These are phyloP conservation scores for Mormoops blainvillei DNA, from an alignment of 2,113 vertebrate species.

Conservation along the genomic window DNA sequence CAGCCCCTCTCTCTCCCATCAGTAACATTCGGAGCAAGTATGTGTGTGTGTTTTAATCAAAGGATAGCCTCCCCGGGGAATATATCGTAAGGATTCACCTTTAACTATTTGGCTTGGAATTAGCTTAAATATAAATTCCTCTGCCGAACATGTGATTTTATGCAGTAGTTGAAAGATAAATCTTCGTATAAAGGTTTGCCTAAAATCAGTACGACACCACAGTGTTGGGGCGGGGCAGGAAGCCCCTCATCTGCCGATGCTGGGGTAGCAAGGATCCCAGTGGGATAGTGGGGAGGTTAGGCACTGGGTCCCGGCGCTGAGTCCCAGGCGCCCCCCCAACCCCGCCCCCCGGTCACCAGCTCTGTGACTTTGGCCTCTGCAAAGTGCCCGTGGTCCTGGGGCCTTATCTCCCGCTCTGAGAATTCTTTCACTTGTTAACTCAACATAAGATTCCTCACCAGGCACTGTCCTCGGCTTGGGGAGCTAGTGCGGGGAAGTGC, in stretches of 20 bases:
- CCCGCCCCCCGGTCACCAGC: background rate
- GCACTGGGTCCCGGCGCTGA: too few relatives aligned
- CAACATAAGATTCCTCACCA: rapidly evolving
- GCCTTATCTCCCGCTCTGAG: rapidly evolving
- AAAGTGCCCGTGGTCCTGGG: rapidly evolving
- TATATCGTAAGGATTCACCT: background rate
- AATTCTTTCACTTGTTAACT: rapidly evolving
- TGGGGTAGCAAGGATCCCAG: background rate
- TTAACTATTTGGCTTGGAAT: background rate
- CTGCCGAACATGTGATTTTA: background rate
- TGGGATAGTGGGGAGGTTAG: rapidly evolving
- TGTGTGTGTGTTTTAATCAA: background rate
- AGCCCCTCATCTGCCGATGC: rapidly evolving
- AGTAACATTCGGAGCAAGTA: background rate
- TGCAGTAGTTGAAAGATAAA: background rate
- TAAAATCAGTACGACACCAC: rapidly evolving
- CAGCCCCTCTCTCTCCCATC: background rate
- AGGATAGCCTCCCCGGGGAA: background rate
- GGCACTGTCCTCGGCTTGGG: background rate
- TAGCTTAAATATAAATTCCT: background rate
- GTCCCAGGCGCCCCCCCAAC: too few relatives aligned
- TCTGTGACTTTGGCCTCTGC: background rate
- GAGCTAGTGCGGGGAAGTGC: too few relatives aligned
- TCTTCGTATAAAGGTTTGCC: background rate
- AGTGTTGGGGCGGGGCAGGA: rapidly evolving